These are phyloP conservation scores for Psittacula cyanocephala DNA, from an alignment of 2,113 vertebrate genomes.

Conservation along the genomic window DNA sequence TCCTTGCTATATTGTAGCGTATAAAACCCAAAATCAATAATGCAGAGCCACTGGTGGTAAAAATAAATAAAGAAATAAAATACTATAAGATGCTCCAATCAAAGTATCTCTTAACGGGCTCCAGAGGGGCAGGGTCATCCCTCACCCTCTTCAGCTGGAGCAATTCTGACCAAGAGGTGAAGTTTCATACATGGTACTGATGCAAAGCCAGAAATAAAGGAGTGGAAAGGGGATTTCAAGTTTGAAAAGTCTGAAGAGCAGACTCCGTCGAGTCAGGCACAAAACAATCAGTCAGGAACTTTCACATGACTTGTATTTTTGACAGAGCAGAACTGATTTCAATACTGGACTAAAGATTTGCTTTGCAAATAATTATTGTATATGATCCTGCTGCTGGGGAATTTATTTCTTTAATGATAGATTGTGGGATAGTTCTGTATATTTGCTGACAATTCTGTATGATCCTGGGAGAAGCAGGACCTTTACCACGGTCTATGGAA, in stretches of 20 bases:
- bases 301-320: neutral
- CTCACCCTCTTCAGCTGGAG: neutral
- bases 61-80: neutral
- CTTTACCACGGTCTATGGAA: neutral
- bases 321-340: neutral
- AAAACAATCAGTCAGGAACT: constrained; percentile 12
- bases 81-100: neutral
- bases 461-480: neutral
- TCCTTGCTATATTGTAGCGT: neutral
- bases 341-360: neutral
- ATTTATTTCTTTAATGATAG: neutral
- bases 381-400: neutral
- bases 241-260: neutral
- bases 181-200: neutral
- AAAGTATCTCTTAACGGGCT: constrained; percentile 50
- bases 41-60: neutral
- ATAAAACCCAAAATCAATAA: constrained; percentile 41
- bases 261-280: neutral
- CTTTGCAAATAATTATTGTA: neutral
- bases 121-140: constrained; percentile 35
- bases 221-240: constrained; percentile 23
- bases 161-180: constrained; percentile 26
- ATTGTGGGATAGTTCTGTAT: neutral
- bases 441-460: neutral
- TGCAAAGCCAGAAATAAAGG: neutral